phyloP scores from a whole-genome alignment of 2,797 vertebrate species.

The Potorous gilbertii region DNA sequence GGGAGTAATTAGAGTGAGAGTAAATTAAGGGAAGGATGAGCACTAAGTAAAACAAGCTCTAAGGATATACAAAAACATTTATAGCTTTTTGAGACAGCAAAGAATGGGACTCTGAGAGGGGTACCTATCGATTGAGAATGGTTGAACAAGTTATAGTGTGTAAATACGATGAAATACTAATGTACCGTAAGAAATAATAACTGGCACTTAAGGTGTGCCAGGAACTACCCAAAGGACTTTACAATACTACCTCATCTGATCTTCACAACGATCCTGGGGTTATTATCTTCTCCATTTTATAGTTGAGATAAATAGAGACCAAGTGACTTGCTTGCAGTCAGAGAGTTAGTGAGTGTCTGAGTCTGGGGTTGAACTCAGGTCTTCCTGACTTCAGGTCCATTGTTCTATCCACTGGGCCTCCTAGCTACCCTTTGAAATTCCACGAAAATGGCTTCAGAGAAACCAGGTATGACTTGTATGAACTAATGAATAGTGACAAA shows the following conservation, averaged over 20 bases:
- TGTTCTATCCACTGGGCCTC: background rate
- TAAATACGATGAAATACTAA: background rate
- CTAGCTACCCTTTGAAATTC: background rate
- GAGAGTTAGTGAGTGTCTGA: background rate
- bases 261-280: background rate
- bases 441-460: background rate
- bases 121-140: background rate
- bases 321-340: background rate
- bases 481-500: background rate
- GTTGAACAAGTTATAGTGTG: background rate
- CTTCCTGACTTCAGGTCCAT: background rate
- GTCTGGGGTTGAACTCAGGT: background rate
- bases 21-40: background rate
- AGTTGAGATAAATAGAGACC: background rate
- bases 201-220: background rate
- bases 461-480: background rate
- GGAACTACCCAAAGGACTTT: background rate
- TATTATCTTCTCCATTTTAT: background rate
- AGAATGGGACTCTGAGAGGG: no score
- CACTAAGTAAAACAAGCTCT: background rate
- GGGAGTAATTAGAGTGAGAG: background rate
- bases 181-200: background rate
- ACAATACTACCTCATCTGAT: background rate
- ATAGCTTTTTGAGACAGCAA: no score
- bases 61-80: background rate